Evolutionary conservation across 2,888 invertebrate genomes (phyloP).

Genomic region (Colostygia pectinataria): DNA sequence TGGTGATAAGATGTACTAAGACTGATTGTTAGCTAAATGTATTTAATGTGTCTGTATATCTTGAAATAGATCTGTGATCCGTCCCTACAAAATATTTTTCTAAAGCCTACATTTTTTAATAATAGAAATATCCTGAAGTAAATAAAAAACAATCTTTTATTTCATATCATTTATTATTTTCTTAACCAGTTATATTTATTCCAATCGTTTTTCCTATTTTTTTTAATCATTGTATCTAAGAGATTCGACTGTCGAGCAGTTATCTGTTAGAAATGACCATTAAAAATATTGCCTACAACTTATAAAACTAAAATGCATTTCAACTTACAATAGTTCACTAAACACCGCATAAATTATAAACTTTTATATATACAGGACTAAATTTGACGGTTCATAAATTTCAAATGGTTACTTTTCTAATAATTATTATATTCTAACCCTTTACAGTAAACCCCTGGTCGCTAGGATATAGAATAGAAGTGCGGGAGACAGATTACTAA

Average conservation of each 20-base stretch:
- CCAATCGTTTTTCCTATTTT: constrained; percentile 80
- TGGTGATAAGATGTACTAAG: constrained; percentile 2
- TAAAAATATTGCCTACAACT: constrained; percentile 81
- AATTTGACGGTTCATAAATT: constrained; percentile 70
- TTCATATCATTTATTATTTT: constrained; percentile 82
- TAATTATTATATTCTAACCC: constrained; percentile 58
- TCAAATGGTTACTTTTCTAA: constrained; percentile 63
- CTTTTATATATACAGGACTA: constrained; percentile 78
- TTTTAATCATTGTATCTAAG: constrained; percentile 80
- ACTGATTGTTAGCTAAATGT: constrained; percentile 2
- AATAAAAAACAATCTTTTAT: constrained; percentile 44
- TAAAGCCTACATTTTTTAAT: constrained; percentile 9
- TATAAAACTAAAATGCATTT: constrained; percentile 82
- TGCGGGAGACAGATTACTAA: constrained; percentile 49
- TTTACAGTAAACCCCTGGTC: constrained; percentile 62
- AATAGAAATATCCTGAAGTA: constrained; percentile 15
- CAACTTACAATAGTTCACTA: constrained; percentile 74
- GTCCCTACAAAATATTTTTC: constrained; percentile 34
- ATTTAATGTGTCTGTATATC: too few species aligned
- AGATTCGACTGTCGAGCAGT: constrained; percentile 77
- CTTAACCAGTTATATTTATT: constrained; percentile 81
- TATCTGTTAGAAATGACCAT: constrained; percentile 76
- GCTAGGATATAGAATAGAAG: constrained; percentile 57
- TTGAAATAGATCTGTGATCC: constrained; percentile 33
- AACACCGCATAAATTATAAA: constrained; percentile 78